Evolutionary conservation across 2,888 invertebrate genomes (phyloP).

Genomic region (Hylaea fasciaria): DNA sequence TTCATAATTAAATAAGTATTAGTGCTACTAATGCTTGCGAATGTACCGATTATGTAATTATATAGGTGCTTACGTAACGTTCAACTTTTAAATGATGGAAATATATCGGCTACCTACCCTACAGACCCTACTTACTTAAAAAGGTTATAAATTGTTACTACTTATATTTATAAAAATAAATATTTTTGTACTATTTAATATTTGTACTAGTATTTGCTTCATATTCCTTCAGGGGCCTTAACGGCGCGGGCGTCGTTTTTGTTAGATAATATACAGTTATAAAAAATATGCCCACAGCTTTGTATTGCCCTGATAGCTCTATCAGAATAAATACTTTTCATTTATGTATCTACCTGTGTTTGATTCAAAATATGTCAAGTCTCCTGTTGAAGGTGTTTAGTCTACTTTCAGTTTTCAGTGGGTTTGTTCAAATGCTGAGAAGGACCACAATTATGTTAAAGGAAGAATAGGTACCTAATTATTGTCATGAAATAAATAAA

Average conservation of each 20-base stretch:
- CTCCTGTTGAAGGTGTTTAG: too few species aligned
- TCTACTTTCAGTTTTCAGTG: too few species aligned
- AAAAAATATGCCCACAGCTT: slow-evolving; percentile 81
- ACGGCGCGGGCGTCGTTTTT: slow-evolving; percentile 74
- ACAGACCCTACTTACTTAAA: too few species aligned
- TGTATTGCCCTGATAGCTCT: slow-evolving; percentile 85
- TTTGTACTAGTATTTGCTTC: slow-evolving; percentile 30
- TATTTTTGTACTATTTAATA: slow-evolving; percentile 26
- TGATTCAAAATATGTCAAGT: slow-evolving; percentile 55
- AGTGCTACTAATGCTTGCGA: slow-evolving; percentile 57
- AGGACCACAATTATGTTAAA: too few species aligned
- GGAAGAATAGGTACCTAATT: too few species aligned
- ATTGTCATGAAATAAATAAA: too few species aligned
- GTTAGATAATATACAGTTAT: slow-evolving; percentile 75
- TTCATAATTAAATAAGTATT: slow-evolving; percentile 48
- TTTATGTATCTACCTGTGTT: slow-evolving; percentile 56
- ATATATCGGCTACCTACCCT: neutral
- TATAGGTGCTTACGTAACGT: slow-evolving; percentile 17
- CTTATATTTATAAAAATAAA: neutral
- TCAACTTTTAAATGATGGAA: neutral
- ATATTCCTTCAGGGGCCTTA: slow-evolving; percentile 51
- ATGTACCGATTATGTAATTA: slow-evolving; percentile 27
- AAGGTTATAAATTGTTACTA: too few species aligned
- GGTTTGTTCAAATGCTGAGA: too few species aligned
- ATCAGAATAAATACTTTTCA: slow-evolving; percentile 86